Base-by-base conservation (phyloP, 2,888 invertebrate species). In the Drosophila tanythrix region DNA sequence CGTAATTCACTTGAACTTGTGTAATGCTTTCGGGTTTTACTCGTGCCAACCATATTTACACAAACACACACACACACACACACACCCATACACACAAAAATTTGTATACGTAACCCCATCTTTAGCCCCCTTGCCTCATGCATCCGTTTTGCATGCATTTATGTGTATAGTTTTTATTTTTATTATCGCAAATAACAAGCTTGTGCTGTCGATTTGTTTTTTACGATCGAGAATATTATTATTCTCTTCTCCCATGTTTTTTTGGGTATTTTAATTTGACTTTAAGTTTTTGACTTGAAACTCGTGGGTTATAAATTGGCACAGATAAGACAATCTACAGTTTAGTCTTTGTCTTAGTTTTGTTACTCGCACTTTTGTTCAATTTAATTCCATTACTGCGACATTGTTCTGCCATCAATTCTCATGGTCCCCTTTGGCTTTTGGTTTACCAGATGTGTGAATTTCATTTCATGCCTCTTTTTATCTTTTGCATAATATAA, bases 1-100 rank as follows among this genome's bases (percentile, higher is more conserved):
- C 87, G 89, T 87, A 74, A 89, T 81, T 88, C 88, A 89, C 81
- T 87, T 75, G 83, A 79, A 73, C 82, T 87, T 84, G 87, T 83
- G 74, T 83, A 79, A 85, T 86, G 78, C 62, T 81, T 79, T 79
- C 70, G 70, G 68, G 70, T 78, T 61, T 66, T 78, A 62, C 55
- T 69, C 70, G 58, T 73, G 62, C 43, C 62, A 74, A 48, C n/a
- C 69, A 56, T 59, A 71, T 36, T 51, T 21, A 25, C 66, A 29
- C 38, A 35, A 56, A 36, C 31, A 38, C 35, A 56, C 27, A 21
- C 50, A 50, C 50, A 40, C 40, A 61, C 56, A 51, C 64, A 72
- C 29, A 51, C 70, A 43, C 18, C 29, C 10, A 50, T 68, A 40
- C 43, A 60, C 52, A 36, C n/a, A 38, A 21, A 46, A 46, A 25